Evolutionary conservation across 1,140 invertebrate species (phyloP), one percentile per base, ranked within the genome.

Genomic region (Listronotus oregonensis): DNA sequence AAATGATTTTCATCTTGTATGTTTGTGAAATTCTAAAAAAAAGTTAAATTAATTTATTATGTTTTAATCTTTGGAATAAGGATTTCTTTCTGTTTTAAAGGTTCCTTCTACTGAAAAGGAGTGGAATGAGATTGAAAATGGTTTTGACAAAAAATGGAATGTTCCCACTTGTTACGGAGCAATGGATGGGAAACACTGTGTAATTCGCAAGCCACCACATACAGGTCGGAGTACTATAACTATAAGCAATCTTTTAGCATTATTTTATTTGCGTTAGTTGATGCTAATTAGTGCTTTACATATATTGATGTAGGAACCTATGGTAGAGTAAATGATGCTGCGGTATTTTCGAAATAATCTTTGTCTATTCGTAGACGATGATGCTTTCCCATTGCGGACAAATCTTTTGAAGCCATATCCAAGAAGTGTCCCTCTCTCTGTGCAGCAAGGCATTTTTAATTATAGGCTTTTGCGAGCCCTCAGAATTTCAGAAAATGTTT

Each of bases 141-240:
- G 32, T 39, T 67, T 67, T 60, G 42, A 60, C 11, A 18, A 55
- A 31, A 59, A n/a, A n/a, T n/a, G n/a, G n/a, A 68, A 78, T 42
- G 78, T 81, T 61, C 80, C 79, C 21, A 72, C 78, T 68, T 81
- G 80, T 57, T 60, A 76, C 37, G 80, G 80, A 10, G 75, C 77
- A 15, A 68, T 82, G 9, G 80, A 82, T 70, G 79, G 80, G 14
- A 82, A 80, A 62, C 79, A 71, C 47, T 42, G 68, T 37, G 31
- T 62, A 0, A 56, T 71, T 15, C 50, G 51, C 43, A 67, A 55
- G 55, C 70, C 64, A 32, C 1, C 11, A 21, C 52, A 59, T 11
- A 58, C 52, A 39, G 69, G 17, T 62, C 58, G 15, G 61, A 66
- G 21, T 69, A 57, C 51, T 71, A 21, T 37, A 71, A 71, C 47